Base-by-base conservation (phyloP, 2,113 vertebrate species). In the Aldabrachelys gigantea region DNA sequence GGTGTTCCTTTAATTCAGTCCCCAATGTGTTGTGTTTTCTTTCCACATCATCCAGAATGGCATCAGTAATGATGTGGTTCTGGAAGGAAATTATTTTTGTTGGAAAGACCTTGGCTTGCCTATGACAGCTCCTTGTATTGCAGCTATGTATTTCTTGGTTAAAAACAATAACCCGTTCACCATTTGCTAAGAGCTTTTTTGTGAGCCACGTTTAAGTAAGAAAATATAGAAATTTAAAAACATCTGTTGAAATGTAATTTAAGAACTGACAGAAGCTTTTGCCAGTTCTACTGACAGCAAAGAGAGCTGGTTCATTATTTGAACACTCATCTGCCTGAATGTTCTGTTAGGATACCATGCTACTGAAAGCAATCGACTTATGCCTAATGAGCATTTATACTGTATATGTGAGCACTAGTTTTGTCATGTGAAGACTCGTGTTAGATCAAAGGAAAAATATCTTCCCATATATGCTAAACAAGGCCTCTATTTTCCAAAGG, bases 171-270 rank as follows among this genome's bases (percentile, higher is more conserved):
- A 96, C 88, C 87, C 94, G 88, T 93, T 96, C 95, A 91, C 92
- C 87, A 14, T 94, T 97, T 92, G 31, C 50, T 27, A n/a, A 49
- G 27, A 12, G 87, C 14, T 80, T 85, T 69, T 80, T 79, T 52
- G 75, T 92, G 56, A 97, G 95, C 95, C 87, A 95, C 91, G 78
- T 95, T 96, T 80, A 80, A 97, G 94, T 84, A 92, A 97, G 97
- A 97, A 97, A 97, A 98, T 87, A 96, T 92, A 96, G 96, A 97
- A 96, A 96, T 97, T 97, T 97, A 95, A 97, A 97, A 98, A 86
- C 96, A 97, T 95, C 96, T 97, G 97, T 97, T 93, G 96, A 97
- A 97, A 97, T 98, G 96, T 96, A 97, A 95, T 98, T 97, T 97
- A 97, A 97, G 94, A 97, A 95, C 86, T 93, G 97, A 95, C 90